Percentiles rank a stretch among this genome's conserved stretches.
Conservation (phyloP, 2,888 invertebrate genomes). For the Ametastegia equiseti region DNA sequence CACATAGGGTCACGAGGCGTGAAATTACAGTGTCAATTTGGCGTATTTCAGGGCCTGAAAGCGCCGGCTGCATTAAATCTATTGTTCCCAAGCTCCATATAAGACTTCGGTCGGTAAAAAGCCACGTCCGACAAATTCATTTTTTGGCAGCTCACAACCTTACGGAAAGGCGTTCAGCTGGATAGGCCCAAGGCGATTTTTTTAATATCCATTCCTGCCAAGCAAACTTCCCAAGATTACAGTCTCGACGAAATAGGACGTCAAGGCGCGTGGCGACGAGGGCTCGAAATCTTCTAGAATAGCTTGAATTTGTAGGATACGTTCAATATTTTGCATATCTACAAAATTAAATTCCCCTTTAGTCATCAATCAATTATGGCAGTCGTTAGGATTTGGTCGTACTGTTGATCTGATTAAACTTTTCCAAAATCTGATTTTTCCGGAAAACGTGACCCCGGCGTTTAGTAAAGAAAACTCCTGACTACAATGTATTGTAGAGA, state of each 20-base stretch:
- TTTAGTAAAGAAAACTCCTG: no score
- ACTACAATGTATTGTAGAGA: no score
- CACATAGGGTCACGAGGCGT: constrained; percentile 5
- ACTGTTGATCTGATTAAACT: no score
- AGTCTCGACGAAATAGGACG: constrained; percentile 7
- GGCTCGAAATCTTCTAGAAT: no score
- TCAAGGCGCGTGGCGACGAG: not conserved
- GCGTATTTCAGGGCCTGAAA: constrained; percentile 14
- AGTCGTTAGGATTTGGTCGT: no score
- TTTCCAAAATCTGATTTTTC: no score
- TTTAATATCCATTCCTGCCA: constrained; percentile 37
- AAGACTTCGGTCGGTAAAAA: constrained; percentile 1
- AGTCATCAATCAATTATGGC: no score
- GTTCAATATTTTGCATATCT: no score
- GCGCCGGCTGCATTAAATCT: constrained; percentile 6
- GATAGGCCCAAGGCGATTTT: constrained; percentile 28
- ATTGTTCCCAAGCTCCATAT: constrained; percentile 10
- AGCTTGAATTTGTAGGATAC: no score
- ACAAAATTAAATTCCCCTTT: no score
- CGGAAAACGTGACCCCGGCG: no score
- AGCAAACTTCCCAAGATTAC: constrained; percentile 34
- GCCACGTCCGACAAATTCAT: constrained; percentile 8
- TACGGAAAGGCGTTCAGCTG: not conserved
- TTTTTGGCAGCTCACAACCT: constrained; percentile 20
- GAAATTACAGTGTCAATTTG: constrained; percentile 22